Conservation (phyloP, 2,113 vertebrate genomes). For the Jaculus jaculus region DNA sequence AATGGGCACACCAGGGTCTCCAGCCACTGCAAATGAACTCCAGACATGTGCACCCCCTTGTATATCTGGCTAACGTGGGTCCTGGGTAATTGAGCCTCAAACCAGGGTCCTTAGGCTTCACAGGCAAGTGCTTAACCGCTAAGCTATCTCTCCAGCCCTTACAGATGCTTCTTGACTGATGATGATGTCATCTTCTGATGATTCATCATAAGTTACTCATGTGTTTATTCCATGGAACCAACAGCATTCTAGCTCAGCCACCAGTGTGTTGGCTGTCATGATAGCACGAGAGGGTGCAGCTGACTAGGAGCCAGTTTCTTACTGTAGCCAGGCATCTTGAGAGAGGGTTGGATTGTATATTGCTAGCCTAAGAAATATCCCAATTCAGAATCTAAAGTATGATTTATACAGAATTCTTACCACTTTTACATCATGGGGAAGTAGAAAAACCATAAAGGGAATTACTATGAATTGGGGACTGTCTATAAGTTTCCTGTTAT, state of each 20-base stretch:
- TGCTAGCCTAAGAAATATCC: background rate
- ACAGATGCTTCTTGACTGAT: background rate
- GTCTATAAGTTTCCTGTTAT: background rate
- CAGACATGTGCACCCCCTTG: no score
- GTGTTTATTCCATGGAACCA: background rate
- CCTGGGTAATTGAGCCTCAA: no score
- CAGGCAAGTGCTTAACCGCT: no score
- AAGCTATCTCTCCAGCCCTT: no score
- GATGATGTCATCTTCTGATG: no score
- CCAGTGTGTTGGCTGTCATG: no score
- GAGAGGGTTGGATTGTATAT: background rate
- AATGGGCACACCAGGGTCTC: no score
- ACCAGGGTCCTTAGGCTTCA: no score
- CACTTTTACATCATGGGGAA: background rate
- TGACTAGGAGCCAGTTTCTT: background rate
- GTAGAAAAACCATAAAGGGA: background rate
- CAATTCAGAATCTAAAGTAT: background rate
- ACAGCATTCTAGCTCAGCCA: background rate
- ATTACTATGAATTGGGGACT: background rate
- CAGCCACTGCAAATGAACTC: no score
- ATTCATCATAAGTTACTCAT: background rate
- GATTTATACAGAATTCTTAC: background rate
- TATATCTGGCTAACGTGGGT: no score
- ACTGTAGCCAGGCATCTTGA: background rate
- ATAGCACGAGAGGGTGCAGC: rapidly evolving